Base-by-base conservation (phyloP, 1,140 invertebrate genomes). In the Wiebesia pumilae region DNA sequence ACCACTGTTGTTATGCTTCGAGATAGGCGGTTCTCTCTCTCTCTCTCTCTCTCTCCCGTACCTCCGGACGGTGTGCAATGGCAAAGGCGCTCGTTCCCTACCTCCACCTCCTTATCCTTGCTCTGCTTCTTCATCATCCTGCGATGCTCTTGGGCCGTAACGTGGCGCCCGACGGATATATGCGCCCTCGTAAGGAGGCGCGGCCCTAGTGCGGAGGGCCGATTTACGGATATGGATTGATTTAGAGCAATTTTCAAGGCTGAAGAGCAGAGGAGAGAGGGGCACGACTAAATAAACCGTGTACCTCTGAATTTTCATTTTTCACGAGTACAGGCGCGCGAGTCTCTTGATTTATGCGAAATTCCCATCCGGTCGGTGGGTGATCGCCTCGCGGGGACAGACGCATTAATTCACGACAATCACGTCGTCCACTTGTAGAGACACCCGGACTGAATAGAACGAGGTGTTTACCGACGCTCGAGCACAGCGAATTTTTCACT, bases 161-260 rank as follows among this genome's bases (percentile, higher is more conserved):
- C 58, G 77, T 69, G 65, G 38, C 62, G 81, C 65, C 38, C 79
- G 43, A n/a, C n/a, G 62, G 81, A 78, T 78, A 19, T 35, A 35
- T 4, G 27, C 77, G 77, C 83, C 10, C 84, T 19, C 40, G 81
- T 78, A 84, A 83, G 81, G 84, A 47, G 73, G 83, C 40, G 58
- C 58, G 51, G 58, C 35, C 43, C 43, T 27, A 65, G 27, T 51
- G 84, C 78, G 82, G 82, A 75, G 71, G 62, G 73, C 35, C 88
- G 90, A 90, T 89, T 90, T 90, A 89, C 89, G 88, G 89, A 92
- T 92, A 90, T 85, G 90, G 90, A 92, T 92, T 92, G 91, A 92
- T 92, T 92, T 92, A 91, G 87, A 91, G 88, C 90, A 88, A 89
- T 87, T 75, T 88, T 65, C 85, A 85, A 82, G 51, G 83, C 35